Percentiles rank a stretch among this genome's conserved stretches.
phyloP scores from a whole-genome alignment of 2,888 invertebrate genomes.

The Papilio gigon region DNA sequence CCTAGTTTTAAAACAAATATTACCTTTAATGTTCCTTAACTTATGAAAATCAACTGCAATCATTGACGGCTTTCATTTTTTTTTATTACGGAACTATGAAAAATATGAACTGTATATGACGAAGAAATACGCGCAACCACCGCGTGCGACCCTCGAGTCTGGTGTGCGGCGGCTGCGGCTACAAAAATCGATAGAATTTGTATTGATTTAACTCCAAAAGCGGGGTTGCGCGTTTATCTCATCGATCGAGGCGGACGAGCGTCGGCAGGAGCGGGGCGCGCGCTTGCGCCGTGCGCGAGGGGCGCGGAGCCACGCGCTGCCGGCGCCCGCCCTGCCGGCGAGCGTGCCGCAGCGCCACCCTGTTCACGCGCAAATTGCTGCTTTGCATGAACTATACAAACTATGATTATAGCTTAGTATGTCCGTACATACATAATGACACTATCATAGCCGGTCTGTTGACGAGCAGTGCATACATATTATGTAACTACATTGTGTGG shows the following conservation, averaged over 20 bases:
- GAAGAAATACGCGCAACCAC: conserved; percentile 74
- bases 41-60: not conserved
- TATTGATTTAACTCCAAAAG: conserved; percentile 87
- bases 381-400: conserved; percentile 35
- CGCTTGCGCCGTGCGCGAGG: conserved; percentile 68
- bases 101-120: conserved; percentile 45
- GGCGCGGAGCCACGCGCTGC: conserved; percentile 46
- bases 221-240: conserved; percentile 89
- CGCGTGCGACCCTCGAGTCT: conserved; percentile 77
- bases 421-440: conserved; percentile 2
- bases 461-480: not conserved
- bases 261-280: conserved; percentile 50
- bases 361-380: conserved; percentile 74
- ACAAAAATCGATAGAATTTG: conserved; percentile 88
- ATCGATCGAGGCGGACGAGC: conserved; percentile 83
- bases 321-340: conserved; percentile 59
- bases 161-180: conserved; percentile 84
- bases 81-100: not conserved
- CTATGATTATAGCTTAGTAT: not conserved
- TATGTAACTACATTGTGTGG: not conserved
- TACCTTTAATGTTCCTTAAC: conserved; percentile 45
- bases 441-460: conserved; percentile 17
- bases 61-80: conserved; percentile 7
- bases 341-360: conserved; percentile 59
- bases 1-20: conserved; percentile 22